A percentile compares a stretch with the other conserved stretches of the same genome.
phyloP scores from a whole-genome alignment of 2,113 vertebrate genomes.

The Muscicapa adusta region DNA sequence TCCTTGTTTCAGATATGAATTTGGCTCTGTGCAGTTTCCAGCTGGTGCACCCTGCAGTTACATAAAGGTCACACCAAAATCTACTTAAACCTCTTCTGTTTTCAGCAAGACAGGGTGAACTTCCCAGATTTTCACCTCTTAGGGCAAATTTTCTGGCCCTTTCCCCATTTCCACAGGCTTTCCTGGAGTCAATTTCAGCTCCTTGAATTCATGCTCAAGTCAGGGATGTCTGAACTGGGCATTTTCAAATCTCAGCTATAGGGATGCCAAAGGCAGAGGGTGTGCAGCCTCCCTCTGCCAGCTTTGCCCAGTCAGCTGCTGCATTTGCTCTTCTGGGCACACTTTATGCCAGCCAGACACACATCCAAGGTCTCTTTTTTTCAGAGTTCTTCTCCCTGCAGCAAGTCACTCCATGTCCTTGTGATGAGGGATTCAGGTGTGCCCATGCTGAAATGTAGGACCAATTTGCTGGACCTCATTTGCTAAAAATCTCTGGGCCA shows the following conservation, averaged over 20 bases:
- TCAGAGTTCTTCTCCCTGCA: rapidly evolving
- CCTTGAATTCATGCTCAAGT: not conserved
- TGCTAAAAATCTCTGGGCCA: not conserved
- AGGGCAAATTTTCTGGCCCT: not conserved
- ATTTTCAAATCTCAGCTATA: not conserved
- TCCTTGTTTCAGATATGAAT: not conserved
- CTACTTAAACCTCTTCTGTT: not conserved
- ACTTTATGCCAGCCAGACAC: not conserved
- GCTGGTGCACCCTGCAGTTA: not conserved
- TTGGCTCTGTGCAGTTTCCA: not conserved
- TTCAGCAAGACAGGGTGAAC: not conserved
- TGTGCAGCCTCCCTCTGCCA: rapidly evolving
- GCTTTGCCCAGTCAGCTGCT: not conserved
- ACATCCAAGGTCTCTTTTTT: not conserved
- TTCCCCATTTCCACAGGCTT: not conserved
- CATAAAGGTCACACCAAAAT: not conserved
- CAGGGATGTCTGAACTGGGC: not conserved
- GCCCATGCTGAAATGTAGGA: not conserved
- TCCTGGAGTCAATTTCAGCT: not conserved
- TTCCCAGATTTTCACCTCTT: not conserved
- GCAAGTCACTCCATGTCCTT: not conserved
- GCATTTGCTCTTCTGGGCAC: not conserved
- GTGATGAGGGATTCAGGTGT: not conserved
- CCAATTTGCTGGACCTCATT: not conserved
- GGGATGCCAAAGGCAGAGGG: not conserved